Evolutionary conservation across 2,113 vertebrate species (phyloP).

Genomic region (Hiodon tergisus): DNA sequence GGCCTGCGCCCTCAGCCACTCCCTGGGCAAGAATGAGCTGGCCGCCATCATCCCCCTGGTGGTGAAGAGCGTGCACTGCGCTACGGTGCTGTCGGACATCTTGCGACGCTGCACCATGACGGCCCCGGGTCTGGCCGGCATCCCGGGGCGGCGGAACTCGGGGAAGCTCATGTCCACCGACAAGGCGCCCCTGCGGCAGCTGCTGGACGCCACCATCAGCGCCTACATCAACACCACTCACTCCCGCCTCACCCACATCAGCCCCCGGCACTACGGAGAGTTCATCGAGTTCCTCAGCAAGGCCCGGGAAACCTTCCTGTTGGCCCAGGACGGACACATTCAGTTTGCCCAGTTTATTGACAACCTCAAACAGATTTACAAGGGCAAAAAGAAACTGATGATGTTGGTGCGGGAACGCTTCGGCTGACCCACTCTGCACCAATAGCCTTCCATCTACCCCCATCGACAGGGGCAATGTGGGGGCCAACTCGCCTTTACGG

Average conservation of each 20-base stretch:
- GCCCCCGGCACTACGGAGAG: slow-evolving; percentile 94
- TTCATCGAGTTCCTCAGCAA: slow-evolving; percentile 98
- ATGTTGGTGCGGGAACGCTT: slow-evolving; percentile 93
- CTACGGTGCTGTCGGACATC: slow-evolving; percentile 95
- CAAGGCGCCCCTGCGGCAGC: slow-evolving; percentile 91
- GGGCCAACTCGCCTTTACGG: neutral
- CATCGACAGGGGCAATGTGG: slow-evolving; percentile 51
- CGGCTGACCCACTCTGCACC: slow-evolving; percentile 65
- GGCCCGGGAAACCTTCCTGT: slow-evolving; percentile 88
- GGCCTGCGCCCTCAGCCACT: slow-evolving; percentile 96
- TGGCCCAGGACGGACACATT: slow-evolving; percentile 93
- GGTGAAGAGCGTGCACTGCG: slow-evolving; percentile 96
- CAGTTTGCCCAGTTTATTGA: slow-evolving; percentile 98
- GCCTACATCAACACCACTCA: slow-evolving; percentile 98
- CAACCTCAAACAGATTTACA: slow-evolving; percentile 99
- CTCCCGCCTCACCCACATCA: slow-evolving; percentile 96
- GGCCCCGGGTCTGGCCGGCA: slow-evolving; percentile 86
- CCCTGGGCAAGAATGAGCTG: slow-evolving; percentile 96
- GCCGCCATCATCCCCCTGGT: slow-evolving; percentile 93
- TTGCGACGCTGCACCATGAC: slow-evolving; percentile 94
- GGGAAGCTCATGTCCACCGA: slow-evolving; percentile 97
- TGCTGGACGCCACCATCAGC: slow-evolving; percentile 91
- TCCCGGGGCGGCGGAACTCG: slow-evolving; percentile 91
- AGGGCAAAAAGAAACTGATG: slow-evolving; percentile 99
- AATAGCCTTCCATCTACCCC: slow-evolving; percentile 30